Conservation (phyloP, 2,888 invertebrate species). For the Helleia helle region DNA sequence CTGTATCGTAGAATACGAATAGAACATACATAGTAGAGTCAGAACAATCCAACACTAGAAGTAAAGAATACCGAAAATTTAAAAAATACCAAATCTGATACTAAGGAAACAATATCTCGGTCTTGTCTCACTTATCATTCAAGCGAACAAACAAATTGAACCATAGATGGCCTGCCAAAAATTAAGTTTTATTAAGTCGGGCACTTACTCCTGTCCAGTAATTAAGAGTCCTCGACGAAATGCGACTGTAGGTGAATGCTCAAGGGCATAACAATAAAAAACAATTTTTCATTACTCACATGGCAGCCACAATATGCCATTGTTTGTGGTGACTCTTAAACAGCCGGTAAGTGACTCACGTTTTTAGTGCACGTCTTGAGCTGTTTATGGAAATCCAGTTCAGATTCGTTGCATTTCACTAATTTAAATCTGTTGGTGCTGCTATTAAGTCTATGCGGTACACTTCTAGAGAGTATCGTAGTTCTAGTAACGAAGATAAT, state of each 20-base stretch:
- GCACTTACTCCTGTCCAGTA: not conserved
- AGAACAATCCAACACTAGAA: too few species aligned
- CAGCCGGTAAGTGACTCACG: not conserved
- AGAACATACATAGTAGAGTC: too few species aligned
- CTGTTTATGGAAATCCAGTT: slow-evolving; percentile 1
- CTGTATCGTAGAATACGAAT: too few species aligned
- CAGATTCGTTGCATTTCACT: not conserved
- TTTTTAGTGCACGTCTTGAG: slow-evolving; percentile 1
- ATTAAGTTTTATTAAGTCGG: not conserved
- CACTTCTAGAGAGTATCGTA: too few species aligned
- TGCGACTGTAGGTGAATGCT: slow-evolving; percentile 1
- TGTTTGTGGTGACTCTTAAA: slow-evolving; percentile 1
- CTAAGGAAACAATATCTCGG: too few species aligned
- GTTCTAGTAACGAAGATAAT: too few species aligned
- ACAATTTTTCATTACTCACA: slow-evolving; percentile 1
- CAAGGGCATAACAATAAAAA: slow-evolving; percentile 1
- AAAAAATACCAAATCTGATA: too few species aligned
- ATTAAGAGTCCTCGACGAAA: not conserved
- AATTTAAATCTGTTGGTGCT: not conserved
- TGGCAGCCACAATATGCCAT: slow-evolving; percentile 3
- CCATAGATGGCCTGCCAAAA: not conserved
- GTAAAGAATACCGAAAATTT: too few species aligned
- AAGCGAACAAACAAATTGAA: too few species aligned
- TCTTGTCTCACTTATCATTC: too few species aligned
- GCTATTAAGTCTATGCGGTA: too few species aligned